These are phyloP conservation scores for Parotia lawesii DNA, from an alignment of 2,113 vertebrate species.

Conservation along the genomic window DNA sequence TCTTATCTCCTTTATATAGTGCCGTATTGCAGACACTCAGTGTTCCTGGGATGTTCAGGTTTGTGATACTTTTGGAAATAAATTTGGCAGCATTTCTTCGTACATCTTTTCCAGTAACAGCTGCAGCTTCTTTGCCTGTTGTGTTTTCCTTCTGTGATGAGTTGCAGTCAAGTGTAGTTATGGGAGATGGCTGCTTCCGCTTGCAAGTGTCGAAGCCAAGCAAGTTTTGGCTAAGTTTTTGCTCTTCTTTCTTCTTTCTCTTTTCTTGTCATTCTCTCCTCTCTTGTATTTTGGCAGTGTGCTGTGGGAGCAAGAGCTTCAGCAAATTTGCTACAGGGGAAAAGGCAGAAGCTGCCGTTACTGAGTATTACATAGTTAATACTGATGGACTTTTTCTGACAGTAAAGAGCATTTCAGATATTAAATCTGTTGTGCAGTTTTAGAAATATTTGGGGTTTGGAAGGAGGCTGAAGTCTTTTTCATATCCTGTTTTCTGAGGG, in stretches of 20 bases:
- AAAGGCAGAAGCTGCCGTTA: neutral
- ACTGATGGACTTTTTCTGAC: neutral
- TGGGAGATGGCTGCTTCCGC: constrained; percentile 28
- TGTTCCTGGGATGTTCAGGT: constrained; percentile 46
- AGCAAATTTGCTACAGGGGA: neutral
- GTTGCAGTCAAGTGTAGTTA: constrained; percentile 41
- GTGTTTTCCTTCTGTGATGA: constrained; percentile 62
- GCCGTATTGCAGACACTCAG: neutral
- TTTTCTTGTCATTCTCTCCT: neutral
- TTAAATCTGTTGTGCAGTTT: neutral
- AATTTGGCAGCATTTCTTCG: constrained; percentile 27
- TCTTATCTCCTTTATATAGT: neutral
- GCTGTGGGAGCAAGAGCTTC: neutral
- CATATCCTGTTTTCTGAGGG: neutral
- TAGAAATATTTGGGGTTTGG: neutral
- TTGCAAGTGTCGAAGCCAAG: neutral
- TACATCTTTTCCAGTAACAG: constrained; percentile 42
- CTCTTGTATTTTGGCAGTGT: neutral
- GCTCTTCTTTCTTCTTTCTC: neutral
- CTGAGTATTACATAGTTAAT: neutral
- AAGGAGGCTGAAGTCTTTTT: neutral
- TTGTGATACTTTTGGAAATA: constrained; percentile 52
- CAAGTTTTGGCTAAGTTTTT: constrained; percentile 38
- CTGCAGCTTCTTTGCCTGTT: constrained; percentile 57
- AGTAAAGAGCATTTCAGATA: neutral